Evolutionary conservation across 2,113 vertebrate species (phyloP).

Genomic region (Columba livia): DNA sequence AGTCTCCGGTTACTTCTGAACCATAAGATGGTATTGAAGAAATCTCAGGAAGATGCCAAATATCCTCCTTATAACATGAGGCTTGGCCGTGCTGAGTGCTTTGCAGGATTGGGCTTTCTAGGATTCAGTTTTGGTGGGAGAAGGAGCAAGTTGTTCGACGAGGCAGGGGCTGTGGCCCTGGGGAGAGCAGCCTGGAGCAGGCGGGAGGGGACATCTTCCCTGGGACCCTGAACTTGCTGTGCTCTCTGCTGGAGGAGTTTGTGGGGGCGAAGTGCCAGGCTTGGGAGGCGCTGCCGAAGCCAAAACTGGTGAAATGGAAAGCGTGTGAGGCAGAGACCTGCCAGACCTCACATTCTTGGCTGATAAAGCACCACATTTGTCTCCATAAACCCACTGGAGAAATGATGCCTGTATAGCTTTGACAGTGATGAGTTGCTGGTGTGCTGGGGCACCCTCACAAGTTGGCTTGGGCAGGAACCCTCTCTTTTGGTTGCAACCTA

Average conservation of each 20-base stretch:
- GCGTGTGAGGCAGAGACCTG: neutral
- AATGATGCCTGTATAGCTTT: neutral
- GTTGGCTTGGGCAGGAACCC: neutral
- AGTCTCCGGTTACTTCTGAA: neutral
- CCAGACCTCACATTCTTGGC: neutral
- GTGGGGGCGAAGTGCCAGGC: neutral
- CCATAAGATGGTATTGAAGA: neutral
- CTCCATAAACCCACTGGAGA: neutral
- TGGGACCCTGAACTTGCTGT: rapidly evolving
- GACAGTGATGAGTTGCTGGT: neutral
- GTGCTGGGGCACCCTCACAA: neutral
- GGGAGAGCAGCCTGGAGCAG: neutral
- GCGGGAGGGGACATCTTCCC: neutral
- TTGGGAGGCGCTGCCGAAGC: neutral
- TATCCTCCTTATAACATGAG: neutral
- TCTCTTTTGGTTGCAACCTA: neutral
- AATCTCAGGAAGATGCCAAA: rapidly evolving
- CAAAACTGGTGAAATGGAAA: neutral
- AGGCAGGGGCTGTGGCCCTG: rapidly evolving
- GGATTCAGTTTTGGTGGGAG: neutral
- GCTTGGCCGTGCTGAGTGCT: rapidly evolving
- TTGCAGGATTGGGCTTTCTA: neutral
- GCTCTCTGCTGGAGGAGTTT: neutral
- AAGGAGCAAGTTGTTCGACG: neutral
- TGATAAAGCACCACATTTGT: neutral